Base-by-base conservation (phyloP, 2,113 vertebrate species). In the Hippoglossus stenolepis region DNA sequence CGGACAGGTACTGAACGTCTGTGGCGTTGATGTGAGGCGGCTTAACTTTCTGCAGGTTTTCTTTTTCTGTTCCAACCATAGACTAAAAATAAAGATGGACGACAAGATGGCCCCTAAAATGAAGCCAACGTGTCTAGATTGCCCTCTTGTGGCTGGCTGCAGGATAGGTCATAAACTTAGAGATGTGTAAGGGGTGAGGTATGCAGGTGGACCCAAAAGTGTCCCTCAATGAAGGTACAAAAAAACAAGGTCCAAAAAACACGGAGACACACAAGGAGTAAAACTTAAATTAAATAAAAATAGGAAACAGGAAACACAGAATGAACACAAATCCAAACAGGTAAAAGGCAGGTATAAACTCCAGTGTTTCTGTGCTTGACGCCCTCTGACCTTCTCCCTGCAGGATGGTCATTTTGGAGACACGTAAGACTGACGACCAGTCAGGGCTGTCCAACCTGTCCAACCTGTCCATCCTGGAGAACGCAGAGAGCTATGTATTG, bases 341-440 rank as follows among this genome's bases (percentile, higher is more conserved):
- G 24, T 2, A 24, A 24, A 24, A 24, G 31, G 6, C 8, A 11
- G 18, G 11, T 8, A 2, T 56, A 57, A 1, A 28, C 57, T 59
- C 57, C 18, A n/a, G 54, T 17, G 1, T 13, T 12, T 54, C 12
- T 2, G 4, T 21, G 18, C 14, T 65, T 65, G 17, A 67, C 13
- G 0, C 10, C 57, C 28, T 40, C 14, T 69, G 61, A 58, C 67
- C 21, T 38, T 77, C 4, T 78, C 28, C 0, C 53, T 57, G 47
- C 88, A 97, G 96, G 88, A 93, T 94, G 77, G 92, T 96, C 10
- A 90, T 97, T 73, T 59, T 97, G 89, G 96, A 97, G 90, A 96
- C 93, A 0, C 93, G 90, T n/a, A 92, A 78, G 18, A 87, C 69
- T 0, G 94, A 95, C 4, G 94, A 96, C 26, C 95, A 93, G 15